Percentiles rank a stretch among this genome's conserved stretches.
These are phyloP conservation scores for Harpegnathos saltator DNA, from an alignment of 1,140 invertebrate genomes.

Conservation along the genomic window DNA sequence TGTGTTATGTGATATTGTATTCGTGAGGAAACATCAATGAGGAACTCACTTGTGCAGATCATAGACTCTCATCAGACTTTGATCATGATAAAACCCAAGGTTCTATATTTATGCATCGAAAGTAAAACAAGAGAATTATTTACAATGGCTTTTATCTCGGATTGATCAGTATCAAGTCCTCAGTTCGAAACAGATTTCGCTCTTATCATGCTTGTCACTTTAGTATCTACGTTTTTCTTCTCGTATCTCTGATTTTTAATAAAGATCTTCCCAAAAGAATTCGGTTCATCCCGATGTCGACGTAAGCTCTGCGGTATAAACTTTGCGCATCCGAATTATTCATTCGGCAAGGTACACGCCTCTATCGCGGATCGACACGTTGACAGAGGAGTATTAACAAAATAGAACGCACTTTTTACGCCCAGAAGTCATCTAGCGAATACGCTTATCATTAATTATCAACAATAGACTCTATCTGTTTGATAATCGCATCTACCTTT, in stretches of 20 bases:
- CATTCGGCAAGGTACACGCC: too few relatives aligned
- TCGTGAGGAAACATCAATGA: constrained; percentile 3
- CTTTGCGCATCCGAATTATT: too few relatives aligned
- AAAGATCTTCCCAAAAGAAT: constrained; percentile 43
- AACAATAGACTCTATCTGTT: too few relatives aligned
- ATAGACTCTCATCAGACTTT: background rate
- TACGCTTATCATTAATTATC: too few relatives aligned
- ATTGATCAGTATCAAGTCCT: background rate
- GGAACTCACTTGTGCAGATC: constrained; percentile 9
- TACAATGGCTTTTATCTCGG: background rate
- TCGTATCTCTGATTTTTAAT: constrained; percentile 42
- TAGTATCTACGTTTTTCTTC: constrained; percentile 7
- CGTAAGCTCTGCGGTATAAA: too few relatives aligned
- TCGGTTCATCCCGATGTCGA: background rate
- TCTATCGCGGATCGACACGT: too few relatives aligned
- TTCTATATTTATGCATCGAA: constrained; percentile 1
- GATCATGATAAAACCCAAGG: background rate
- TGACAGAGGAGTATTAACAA: too few relatives aligned
- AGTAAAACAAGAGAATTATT: background rate
- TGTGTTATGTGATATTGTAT: background rate
- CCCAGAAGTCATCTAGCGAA: too few relatives aligned
- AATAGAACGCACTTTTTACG: too few relatives aligned
- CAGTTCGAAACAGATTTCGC: background rate
- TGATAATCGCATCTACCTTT: too few relatives aligned
- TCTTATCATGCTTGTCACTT: background rate